phyloP scores from a whole-genome alignment of 2,888 invertebrate genomes.

The Drosophila kambysellisi region DNA sequence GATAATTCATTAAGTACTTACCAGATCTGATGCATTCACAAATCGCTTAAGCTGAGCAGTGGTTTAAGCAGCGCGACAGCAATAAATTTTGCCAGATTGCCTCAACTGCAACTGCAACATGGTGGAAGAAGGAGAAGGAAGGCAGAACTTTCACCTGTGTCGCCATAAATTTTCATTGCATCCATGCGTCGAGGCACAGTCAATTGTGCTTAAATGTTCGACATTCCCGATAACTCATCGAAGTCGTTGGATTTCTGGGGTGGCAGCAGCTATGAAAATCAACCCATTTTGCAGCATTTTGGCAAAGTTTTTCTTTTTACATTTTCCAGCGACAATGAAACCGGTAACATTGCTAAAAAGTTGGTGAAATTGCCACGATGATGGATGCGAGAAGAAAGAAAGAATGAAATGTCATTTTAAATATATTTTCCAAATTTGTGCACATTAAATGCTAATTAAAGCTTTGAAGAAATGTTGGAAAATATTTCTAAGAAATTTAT shows the following conservation, averaged over 20 bases:
- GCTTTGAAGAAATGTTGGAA: not conserved
- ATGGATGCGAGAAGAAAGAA: not conserved
- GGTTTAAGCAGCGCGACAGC: slow-evolving; percentile 35
- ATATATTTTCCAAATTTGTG: not conserved
- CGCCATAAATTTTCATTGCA: slow-evolving; percentile 67
- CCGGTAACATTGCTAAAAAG: not conserved
- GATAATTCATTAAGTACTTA: slow-evolving; percentile 27
- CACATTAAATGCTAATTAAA: not conserved
- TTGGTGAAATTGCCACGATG: slow-evolving; percentile 6
- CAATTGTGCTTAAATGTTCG: slow-evolving; percentile 65
- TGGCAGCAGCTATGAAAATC: not conserved
- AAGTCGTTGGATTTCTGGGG: not conserved
- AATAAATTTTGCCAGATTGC: slow-evolving; percentile 58
- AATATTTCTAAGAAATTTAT: not conserved
- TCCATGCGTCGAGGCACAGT: slow-evolving; percentile 45
- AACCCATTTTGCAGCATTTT: slow-evolving; percentile 11
- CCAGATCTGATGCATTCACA: slow-evolving; percentile 4
- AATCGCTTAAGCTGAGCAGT: slow-evolving; percentile 6
- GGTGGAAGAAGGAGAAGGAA: slow-evolving; percentile 20
- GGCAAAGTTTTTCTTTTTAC: not conserved
- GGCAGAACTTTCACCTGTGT: slow-evolving; percentile 68
- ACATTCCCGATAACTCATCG: slow-evolving; percentile 31
- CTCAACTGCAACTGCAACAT: slow-evolving; percentile 19
- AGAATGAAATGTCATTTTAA: not conserved
- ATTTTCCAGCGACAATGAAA: slow-evolving; percentile 14